phyloP scores from a whole-genome alignment of 1,140 invertebrate species.

The Drosophila kepulauana region DNA sequence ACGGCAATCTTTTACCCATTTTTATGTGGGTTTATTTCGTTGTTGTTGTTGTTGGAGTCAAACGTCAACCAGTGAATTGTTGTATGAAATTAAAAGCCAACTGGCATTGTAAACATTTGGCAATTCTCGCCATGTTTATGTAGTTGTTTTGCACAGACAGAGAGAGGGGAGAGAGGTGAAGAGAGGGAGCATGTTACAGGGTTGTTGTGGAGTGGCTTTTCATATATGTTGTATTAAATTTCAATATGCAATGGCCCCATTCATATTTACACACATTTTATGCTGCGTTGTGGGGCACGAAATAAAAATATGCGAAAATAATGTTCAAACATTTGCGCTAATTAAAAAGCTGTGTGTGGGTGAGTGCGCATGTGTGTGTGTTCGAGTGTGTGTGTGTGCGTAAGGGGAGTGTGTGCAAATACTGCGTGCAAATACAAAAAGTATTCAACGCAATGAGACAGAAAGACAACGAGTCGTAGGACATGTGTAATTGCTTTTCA shows the following conservation, averaged over 20 bases:
- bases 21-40: background rate
- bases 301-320: conserved; percentile 75
- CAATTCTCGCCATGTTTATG: conserved; percentile 47
- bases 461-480: conserved; percentile 37
- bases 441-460: conserved; percentile 40
- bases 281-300: conserved; percentile 30
- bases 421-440: conserved; percentile 39
- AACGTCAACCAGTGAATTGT: conserved; percentile 33
- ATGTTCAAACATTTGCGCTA: conserved; percentile 79
- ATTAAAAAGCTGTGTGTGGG: conserved; percentile 60
- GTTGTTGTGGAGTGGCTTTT: background rate
- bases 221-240: conserved; percentile 48
- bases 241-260: conserved; percentile 44
- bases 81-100: conserved; percentile 61
- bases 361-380: conserved; percentile 9
- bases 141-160: conserved; percentile 17
- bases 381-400: conserved; percentile 15
- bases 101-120: conserved; percentile 56
- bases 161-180: background rate
- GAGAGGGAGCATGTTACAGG: background rate
- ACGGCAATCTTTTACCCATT: background rate
- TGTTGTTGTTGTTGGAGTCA: background rate
- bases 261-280: conserved; percentile 67
- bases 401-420: conserved; percentile 19
- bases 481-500: conserved; percentile 79